Evolutionary conservation across 2,888 invertebrate genomes (phyloP).

Genomic region (Drosophila limbata): DNA sequence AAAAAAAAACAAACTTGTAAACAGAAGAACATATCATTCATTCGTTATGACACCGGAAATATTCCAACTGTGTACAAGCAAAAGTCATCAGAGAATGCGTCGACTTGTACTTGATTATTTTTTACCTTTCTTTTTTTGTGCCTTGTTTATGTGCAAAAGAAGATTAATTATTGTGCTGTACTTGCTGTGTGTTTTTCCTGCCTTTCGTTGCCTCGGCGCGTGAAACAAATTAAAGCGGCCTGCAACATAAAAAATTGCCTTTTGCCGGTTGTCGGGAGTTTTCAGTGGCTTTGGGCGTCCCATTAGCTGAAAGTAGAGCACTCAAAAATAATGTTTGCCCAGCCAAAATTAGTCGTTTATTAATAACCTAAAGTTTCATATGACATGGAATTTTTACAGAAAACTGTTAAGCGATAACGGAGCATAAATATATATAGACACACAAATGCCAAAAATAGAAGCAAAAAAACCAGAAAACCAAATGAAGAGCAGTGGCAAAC

Average conservation of each 20-base stretch:
- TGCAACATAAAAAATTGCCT: conserved; percentile 36
- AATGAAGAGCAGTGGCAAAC: conserved; percentile 19
- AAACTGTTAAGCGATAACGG: conserved; percentile 1
- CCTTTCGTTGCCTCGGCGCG: conserved; percentile 36
- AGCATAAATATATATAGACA: conserved; percentile 31
- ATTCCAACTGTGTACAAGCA: conserved; percentile 20
- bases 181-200: neutral
- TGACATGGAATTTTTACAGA: neutral
- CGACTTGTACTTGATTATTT: neutral
- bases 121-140: neutral
- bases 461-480: neutral
- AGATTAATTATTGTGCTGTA: conserved; percentile 66
- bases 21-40: conserved; percentile 31
- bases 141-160: conserved; percentile 40
- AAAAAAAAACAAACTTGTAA: conserved; percentile 17
- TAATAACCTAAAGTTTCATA: conserved; percentile 33
- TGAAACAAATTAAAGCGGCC: conserved; percentile 64
- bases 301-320: conserved; percentile 24
- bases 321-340: conserved; percentile 24
- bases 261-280: conserved; percentile 14
- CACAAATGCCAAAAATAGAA: conserved; percentile 41
- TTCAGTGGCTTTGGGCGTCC: conserved; percentile 10
- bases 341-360: conserved; percentile 37
- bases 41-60: conserved; percentile 26
- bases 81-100: conserved; percentile 27